Evolutionary conservation across 35 echinoderm and acorn worm genomes (phyloP), one percentile per base, ranked within the genome.

Genomic region (Strongylocentrotus purpuratus): DNA sequence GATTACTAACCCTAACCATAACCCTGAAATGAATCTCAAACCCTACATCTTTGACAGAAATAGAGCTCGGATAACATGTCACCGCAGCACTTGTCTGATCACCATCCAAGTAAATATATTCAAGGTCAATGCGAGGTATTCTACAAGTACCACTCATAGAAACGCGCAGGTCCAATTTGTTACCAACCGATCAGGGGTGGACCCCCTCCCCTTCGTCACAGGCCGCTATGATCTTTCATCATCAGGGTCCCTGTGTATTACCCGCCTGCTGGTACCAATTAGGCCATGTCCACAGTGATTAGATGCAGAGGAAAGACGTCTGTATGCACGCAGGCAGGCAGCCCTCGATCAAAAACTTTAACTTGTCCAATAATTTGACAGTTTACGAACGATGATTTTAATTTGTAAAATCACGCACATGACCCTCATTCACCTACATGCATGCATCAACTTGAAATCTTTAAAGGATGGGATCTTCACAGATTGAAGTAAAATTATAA

Each of bases 181-280:
- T 58, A 48, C 48, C 17, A 93, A 48, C 48, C 17, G 4, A 31
- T 58, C 46, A 47, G 32, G 33, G n/a, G 31, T 58, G 6, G 46
- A n/a, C 17, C 45, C 91, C 91, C 91, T 58, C 91, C 45, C 48
- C 41, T 32, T 93, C 48, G 31, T 47, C 48, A 93, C 48, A 33
- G 31, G 31, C 48, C 46, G 32, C 32, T 41, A 89, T 89, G 91
- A 93, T 93, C 91, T 48, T 31, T 93, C 48, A 58, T 93, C 91
- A 93, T 78, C 28, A 78, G 22, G 91, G 28, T 33, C 45, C 91
- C 91, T 50, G 46, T 58, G 22, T 46, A n/a, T 58, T 55, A 58
- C 91, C 31, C 31, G 91, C 48, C 91, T 33, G 91, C 91, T 93
- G 91, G 48, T 93, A 93, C 91, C 91, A 93, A 93, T 93, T 93